Base-by-base conservation (phyloP, 2,113 vertebrate species). In the Capra hircus region DNA sequence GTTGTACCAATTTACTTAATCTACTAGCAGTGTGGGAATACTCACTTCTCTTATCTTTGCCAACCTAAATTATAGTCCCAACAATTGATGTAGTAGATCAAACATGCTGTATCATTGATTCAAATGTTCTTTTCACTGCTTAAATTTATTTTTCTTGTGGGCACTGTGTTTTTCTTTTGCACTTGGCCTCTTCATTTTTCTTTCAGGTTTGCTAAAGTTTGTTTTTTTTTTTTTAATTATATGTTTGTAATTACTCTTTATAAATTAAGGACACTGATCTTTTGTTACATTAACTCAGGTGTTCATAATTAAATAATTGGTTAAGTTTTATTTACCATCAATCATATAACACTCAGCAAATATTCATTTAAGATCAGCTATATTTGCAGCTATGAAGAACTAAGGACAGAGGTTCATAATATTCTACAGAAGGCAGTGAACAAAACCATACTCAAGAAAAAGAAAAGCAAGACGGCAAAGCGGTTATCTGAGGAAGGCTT, bases 401-500 rank as follows among this genome's bases (percentile, higher is more conserved):
- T 36, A 71, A 23, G 67, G 67, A 71, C 67, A 71, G 67, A 71
- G n/a, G 19, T 40, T 71, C n/a, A 71, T 71, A 71, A 36, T 71
- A 36, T 71, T 71, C 19, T 40, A 40, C 10, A 40, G 67, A 10
- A 40, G 5, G 19, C 67, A 40, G 67, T 36, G 67, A 40, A 71
- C n/a, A 23, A 71, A 36, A 40, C n/a, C 19, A 71, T 40, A 71
- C 19, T 71, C n/a, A 71, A 40, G n/a, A 36, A 71, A 71, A 71
- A 40, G n/a, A 71, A 40, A 71, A 71, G 9, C 67, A 36, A 71
- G 4, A 36, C 0, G 1, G 19, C n/a, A 71, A 36, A 36, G n/a
- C 0, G 0, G n/a, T 71, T 40, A 12, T 71, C n/a, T 23, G 67
- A 71, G 67, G 10, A 71, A 21, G 19, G 19, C 67, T 40, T 40